Percentiles rank a stretch among this genome's conserved stretches.
Conservation (phyloP, 2,888 invertebrate species). For the Patella ulyssiponensis region DNA sequence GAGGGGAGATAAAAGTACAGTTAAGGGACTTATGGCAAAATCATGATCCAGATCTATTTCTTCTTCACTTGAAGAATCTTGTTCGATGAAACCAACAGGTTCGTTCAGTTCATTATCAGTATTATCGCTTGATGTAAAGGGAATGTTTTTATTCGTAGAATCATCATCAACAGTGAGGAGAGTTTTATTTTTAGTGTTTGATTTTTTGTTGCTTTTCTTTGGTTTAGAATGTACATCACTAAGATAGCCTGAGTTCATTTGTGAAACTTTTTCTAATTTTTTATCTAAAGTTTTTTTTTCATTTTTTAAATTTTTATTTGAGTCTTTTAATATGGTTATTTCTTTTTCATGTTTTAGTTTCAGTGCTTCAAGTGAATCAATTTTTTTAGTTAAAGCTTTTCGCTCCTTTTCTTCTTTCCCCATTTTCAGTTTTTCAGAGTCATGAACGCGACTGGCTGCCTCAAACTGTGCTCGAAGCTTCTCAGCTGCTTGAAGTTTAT, state of each 20-base stretch:
- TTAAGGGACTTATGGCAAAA: neutral
- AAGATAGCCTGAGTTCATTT: neutral
- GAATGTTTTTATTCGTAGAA: too few species aligned
- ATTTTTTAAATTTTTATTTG: neutral
- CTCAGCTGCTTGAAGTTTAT: neutral
- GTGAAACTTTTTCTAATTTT: neutral
- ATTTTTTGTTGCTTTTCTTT: too few species aligned
- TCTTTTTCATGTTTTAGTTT: neutral
- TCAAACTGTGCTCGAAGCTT: neutral
- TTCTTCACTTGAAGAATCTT: too few species aligned
- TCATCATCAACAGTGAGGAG: too few species aligned
- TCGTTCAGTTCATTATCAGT: too few species aligned
- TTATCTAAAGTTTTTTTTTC: neutral
- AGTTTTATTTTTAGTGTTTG: too few species aligned
- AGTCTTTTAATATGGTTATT: neutral
- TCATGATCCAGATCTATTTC: neutral
- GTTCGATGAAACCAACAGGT: too few species aligned
- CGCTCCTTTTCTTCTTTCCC: neutral
- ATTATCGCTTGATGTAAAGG: too few species aligned
- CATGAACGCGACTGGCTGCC: neutral
- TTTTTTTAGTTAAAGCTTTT: neutral
- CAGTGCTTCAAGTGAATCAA: neutral
- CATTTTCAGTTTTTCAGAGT: neutral
- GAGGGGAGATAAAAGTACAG: neutral
- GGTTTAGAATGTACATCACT: too few species aligned